phyloP scores from a whole-genome alignment of 2,888 invertebrate species.

The Heliconius hortense region DNA sequence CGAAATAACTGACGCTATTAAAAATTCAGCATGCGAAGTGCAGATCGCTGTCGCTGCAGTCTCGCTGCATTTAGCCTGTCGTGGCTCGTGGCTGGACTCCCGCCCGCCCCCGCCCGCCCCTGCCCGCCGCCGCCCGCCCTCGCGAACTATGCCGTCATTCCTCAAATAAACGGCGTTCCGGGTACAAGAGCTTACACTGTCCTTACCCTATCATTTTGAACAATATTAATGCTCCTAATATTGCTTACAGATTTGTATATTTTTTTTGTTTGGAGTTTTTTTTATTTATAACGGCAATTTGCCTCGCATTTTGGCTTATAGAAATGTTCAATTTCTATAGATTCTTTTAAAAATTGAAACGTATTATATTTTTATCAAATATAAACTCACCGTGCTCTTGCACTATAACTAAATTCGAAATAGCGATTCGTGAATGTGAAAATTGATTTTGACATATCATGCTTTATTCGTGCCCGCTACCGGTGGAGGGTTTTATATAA shows the following conservation, averaged over 20 bases:
- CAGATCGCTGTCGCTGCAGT: conserved; percentile 74
- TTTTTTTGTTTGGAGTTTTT: neutral
- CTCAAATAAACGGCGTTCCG: conserved; percentile 58
- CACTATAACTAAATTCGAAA: conserved; percentile 63
- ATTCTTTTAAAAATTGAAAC: neutral
- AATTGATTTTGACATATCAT: conserved; percentile 76
- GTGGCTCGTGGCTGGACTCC: conserved; percentile 48
- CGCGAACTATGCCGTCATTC: conserved; percentile 46
- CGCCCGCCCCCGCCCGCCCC: conserved; percentile 39
- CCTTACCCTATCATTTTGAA: conserved; percentile 2
- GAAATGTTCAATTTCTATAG: neutral
- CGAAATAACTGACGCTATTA: conserved; percentile 69
- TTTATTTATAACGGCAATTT: neutral
- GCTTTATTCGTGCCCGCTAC: conserved; percentile 60
- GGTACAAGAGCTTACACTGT: conserved; percentile 11
- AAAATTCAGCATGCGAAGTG: conserved; percentile 75
- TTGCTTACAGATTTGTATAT: neutral
- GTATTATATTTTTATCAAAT: neutral
- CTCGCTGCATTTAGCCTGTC: conserved; percentile 68
- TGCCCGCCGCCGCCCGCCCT: conserved; percentile 40
- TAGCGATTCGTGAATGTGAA: conserved; percentile 73
- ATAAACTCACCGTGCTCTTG: conserved; percentile 40
- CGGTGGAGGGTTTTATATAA: conserved; percentile 62
- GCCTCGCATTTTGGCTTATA: neutral
- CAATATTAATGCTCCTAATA: neutral